Evolutionary conservation across 2,113 vertebrate genomes (phyloP).

Genomic region (Brachionichthys hirsutus): DNA sequence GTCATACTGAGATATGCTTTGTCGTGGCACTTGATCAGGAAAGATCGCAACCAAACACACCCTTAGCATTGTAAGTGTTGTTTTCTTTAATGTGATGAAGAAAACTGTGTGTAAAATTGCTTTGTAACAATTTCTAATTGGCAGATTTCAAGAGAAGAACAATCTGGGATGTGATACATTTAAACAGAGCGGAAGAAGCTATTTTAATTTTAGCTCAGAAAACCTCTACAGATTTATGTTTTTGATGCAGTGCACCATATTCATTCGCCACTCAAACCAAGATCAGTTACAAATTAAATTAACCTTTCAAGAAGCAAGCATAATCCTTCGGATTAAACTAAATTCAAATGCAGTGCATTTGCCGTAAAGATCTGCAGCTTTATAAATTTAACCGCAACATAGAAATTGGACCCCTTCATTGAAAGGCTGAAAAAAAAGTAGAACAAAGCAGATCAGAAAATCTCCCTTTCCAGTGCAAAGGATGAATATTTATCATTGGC

Average conservation of each 20-base stretch:
- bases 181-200: constrained; percentile 4
- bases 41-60: background rate
- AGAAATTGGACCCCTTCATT: background rate
- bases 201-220: constrained; percentile 20
- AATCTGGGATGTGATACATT: background rate
- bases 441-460: constrained; percentile 44
- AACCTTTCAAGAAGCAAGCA: background rate
- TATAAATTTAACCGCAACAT: background rate
- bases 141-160: background rate
- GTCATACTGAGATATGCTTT: constrained; percentile 10
- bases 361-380: background rate
- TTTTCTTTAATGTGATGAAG: background rate
- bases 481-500: constrained; percentile 64
- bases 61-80: accelerated
- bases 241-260: background rate
- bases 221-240: background rate
- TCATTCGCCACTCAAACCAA: background rate
- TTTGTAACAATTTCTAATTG: background rate
- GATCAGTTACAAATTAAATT: constrained; percentile 1
- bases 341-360: constrained; percentile 3
- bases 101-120: background rate
- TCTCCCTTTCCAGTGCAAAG: constrained; percentile 31
- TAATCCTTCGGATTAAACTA: constrained; percentile 6
- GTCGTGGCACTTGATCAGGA: no score
- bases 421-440: constrained; percentile 10